These are phyloP conservation scores for Trichacis sp. DNA, from an alignment of 2,888 invertebrate species.

Conservation along the genomic window DNA sequence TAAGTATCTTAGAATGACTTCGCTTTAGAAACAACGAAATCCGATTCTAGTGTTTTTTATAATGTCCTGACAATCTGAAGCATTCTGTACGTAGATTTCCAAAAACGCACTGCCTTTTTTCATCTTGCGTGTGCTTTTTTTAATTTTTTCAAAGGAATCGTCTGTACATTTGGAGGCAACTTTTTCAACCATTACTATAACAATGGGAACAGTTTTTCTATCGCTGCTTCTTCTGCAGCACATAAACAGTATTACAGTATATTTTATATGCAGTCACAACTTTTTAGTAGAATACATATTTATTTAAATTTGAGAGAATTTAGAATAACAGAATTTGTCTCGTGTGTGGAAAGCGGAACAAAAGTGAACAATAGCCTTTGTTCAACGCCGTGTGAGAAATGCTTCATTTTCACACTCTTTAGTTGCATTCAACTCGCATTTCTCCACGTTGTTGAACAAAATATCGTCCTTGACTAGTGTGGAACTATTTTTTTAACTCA, in stretches of 20 bases:
- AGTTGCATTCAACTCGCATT: too few relatives aligned
- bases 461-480: too few relatives aligned
- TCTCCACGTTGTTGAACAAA: too few relatives aligned
- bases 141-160: background rate
- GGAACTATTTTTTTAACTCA: too few relatives aligned
- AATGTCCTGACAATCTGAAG: conserved; percentile 36
- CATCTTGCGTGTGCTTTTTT: conserved; percentile 1
- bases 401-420: too few relatives aligned
- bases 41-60: conserved; percentile 20
- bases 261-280: conserved; percentile 11
- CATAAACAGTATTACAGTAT: conserved; percentile 26
- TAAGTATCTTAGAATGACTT: conserved; percentile 24
- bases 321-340: too few relatives aligned
- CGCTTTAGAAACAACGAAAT: conserved; percentile 36
- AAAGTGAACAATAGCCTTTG: background rate
- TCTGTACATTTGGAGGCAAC: conserved; percentile 27
- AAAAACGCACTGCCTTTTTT: conserved; percentile 17
- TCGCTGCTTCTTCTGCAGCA: background rate
- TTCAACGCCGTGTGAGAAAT: too few relatives aligned
- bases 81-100: conserved; percentile 21
- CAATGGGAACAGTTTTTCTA: background rate
- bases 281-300: background rate
- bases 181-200: background rate
- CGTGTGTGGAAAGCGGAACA: background rate
- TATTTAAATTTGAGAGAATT: background rate